Evolutionary conservation across 1,140 invertebrate genomes (phyloP), one percentile per base, ranked within the genome.

Genomic region (Neotoxoptera formosana): DNA sequence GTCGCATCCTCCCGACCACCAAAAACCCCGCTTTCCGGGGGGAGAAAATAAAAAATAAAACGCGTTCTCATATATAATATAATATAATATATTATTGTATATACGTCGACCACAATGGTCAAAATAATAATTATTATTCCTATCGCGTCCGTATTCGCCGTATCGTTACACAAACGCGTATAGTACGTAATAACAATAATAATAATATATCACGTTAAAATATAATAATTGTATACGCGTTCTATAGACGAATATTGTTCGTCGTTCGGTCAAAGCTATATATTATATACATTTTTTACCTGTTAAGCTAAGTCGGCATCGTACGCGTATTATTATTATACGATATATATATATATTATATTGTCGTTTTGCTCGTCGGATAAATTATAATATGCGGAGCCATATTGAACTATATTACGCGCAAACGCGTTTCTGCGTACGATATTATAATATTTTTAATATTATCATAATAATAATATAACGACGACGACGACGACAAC

Each of bases 181-280:
- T 14, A n/a, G n/a, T n/a, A n/a, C n/a, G 30, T 60, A 60, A 56
- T 56, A 56, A 56, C 23, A 53, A 53, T 7, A 25, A 56, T 56
- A 56, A 60, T 67, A 67, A 67, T 67, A 67, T n/a, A 67, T 6
- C 14, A 67, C 4, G 30, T n/a, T n/a, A n/a, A 76, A n/a, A n/a
- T n/a, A n/a, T n/a, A n/a, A 76, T 76, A 76, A 76, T 76, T n/a
- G n/a, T 76, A 67, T 60, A 67, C n/a, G n/a, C 60, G n/a, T 76
- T n/a, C 60, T 17, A 76, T n/a, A 76, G 30, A 76, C 60, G 30
- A 76, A 34, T 48, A 48, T 53, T 53, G 51, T 76, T 14, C 7
- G 30, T 67, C 60, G 60, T 67, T 17, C 60, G 60, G 60, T 30
- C 30, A 67, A 30, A 9, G 14, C 30, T 14, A n/a, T 67, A 67